phyloP scores from a whole-genome alignment of 2,113 vertebrate genomes.

The Eulacestoma nigropectus region DNA sequence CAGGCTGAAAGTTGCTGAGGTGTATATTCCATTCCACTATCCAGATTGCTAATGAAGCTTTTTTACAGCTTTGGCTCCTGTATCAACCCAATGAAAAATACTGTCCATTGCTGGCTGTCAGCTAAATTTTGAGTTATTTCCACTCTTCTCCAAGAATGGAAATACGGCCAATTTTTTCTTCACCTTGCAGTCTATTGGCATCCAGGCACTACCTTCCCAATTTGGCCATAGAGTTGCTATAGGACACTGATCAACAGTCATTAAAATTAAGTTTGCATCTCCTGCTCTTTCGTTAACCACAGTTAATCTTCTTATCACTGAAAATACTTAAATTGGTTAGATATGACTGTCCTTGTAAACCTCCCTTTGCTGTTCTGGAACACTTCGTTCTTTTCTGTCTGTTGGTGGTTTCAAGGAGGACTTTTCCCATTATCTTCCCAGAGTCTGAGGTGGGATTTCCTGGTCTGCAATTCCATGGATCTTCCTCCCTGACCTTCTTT shows the following conservation, averaged over 20 bases:
- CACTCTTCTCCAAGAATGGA: neutral
- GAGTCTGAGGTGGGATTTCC: neutral
- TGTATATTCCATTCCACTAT: neutral
- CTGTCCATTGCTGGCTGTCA: neutral
- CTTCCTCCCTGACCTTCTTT: neutral
- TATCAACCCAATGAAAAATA: neutral
- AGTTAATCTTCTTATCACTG: neutral
- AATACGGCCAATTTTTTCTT: neutral
- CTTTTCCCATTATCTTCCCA: neutral
- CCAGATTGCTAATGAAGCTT: neutral
- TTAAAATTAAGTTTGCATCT: neutral
- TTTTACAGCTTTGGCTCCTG: neutral
- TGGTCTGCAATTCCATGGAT: neutral
- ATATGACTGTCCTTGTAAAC: neutral
- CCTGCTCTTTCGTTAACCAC: neutral
- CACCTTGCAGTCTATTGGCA: neutral
- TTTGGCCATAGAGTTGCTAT: neutral
- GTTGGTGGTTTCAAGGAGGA: neutral
- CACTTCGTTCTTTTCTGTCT: neutral
- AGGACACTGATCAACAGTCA: neutral
- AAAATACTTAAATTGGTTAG: neutral
- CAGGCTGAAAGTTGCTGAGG: neutral
- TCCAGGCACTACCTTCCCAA: neutral
- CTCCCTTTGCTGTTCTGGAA: neutral
- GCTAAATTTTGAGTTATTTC: neutral